A percentile compares a stretch with the other conserved stretches of the same genome.
These are phyloP conservation scores for Drosophila algonquin DNA, from an alignment of 2,888 invertebrate genomes.

Conservation along the genomic window DNA sequence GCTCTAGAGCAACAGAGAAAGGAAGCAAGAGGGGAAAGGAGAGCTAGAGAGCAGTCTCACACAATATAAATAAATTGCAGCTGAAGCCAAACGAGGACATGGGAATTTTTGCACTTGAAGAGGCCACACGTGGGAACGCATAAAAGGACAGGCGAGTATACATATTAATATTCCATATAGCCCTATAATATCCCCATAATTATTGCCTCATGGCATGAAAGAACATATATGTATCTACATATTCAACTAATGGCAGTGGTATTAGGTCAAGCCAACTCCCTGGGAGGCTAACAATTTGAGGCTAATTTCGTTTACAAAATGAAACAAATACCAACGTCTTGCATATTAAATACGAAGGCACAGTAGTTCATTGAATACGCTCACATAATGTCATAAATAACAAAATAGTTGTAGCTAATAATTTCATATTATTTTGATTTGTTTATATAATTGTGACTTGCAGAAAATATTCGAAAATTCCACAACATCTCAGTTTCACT, in stretches of 20 bases:
- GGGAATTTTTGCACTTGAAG: constrained; percentile 17
- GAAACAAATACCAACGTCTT: constrained; percentile 65
- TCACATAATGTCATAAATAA: no score
- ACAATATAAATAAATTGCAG: constrained; percentile 46
- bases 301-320: constrained; percentile 71
- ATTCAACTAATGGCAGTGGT: constrained; percentile 22
- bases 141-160: constrained; percentile 7
- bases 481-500: background rate
- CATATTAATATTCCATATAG: background rate
- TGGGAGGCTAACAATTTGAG: constrained; percentile 66
- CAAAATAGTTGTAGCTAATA: no score
- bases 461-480: background rate
- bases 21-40: constrained; percentile 36
- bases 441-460: background rate
- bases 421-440: no score
- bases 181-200: constrained; percentile 21
- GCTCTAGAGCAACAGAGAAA: constrained; percentile 20
- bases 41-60: constrained; percentile 2
- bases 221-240: background rate
- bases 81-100: constrained; percentile 26
- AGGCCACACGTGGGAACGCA: background rate
- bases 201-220: constrained; percentile 7
- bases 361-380: constrained; percentile 16
- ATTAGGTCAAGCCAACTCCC: constrained; percentile 56
- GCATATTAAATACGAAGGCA: constrained; percentile 58